Evolutionary conservation across 2,797 vertebrate genomes (phyloP).

Genomic region (Huso huso): DNA sequence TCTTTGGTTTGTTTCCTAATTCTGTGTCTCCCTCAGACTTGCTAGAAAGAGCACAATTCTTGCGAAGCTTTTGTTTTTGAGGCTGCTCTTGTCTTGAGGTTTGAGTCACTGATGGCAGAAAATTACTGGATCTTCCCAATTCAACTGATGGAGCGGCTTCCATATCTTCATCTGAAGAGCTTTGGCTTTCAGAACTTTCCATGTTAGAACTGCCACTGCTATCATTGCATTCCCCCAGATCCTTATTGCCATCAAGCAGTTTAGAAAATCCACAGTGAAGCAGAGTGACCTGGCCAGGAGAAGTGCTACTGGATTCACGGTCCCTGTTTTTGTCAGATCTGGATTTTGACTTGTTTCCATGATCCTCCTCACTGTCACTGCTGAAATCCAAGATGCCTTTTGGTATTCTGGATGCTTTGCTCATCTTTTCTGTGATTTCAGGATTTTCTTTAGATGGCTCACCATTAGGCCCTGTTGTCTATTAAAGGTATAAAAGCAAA

Average conservation of each 20-base stretch:
- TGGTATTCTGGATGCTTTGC: constrained; percentile 51
- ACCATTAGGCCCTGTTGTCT: neutral
- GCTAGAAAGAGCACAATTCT: constrained; percentile 34
- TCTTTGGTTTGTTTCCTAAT: constrained; percentile 15
- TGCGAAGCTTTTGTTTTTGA: constrained; percentile 23
- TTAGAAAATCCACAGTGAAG: constrained; percentile 69
- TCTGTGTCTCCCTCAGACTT: constrained; percentile 38
- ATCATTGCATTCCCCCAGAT: constrained; percentile 23
- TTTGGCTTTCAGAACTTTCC: constrained; percentile 31
- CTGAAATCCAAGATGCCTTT: constrained; percentile 54
- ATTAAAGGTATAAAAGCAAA: neutral
- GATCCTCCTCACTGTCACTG: constrained; percentile 77
- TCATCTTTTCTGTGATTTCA: constrained; percentile 12
- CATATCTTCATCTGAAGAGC: constrained; percentile 34
- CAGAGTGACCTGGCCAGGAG: constrained; percentile 55
- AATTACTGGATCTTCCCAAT: constrained; percentile 17
- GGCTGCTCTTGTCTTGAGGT: constrained; percentile 13
- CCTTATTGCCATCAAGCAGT: constrained; percentile 47
- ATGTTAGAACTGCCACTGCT: constrained; percentile 13
- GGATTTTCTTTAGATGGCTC: neutral
- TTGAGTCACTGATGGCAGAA: constrained; percentile 16
- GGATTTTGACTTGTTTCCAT: constrained; percentile 28
- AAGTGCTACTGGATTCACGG: constrained; percentile 19
- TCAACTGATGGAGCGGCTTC: constrained; percentile 16
- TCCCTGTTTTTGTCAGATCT: constrained; percentile 30